Base-by-base conservation (phyloP, 2,113 vertebrate genomes). In the Indicator indicator region DNA sequence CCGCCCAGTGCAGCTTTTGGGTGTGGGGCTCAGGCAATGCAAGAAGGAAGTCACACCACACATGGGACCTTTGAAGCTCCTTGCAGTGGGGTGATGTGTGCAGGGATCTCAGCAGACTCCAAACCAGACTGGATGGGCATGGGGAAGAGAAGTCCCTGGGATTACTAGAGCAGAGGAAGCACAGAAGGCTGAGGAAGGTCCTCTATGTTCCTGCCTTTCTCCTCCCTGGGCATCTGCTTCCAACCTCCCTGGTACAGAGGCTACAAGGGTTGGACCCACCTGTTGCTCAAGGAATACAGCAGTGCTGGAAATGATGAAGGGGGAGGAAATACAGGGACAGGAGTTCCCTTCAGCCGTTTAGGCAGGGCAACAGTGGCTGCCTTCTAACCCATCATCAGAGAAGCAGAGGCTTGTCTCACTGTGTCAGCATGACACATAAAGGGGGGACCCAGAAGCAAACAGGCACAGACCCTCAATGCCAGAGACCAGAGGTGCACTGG, bases 81-180 rank as follows among this genome's bases (percentile, higher is more conserved):
- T 15, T 59, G 30, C 30, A 44, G 36, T 26, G 28, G 54, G 9
- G 4, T 72, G 33, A 62, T 3, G 6, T 24, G 26, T 71, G 69
- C 48, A 56, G 33, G 59, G 42, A 71, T 70, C 21, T 50, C 70
- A 60, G 42, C 42, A 55, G 52, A 48, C 54, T 77, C 20, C 68
- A 62, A 3, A 42, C 18, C n/a, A 62, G 69, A 16, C 20, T 59
- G 19, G 30, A 1, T 9, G 21, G 64, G 30, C 4, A 16, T 0
- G 0, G 5, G n/a, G 11, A 86, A 48, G 50, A 70, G 55, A 86
- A 92, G 17, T 8, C 16, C 12, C 5, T 68, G 16, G 16, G 9
- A 8, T 20, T 59, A 58, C 30, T 24, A 62, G 71, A 40, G 40
- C 42, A 69, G 15, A 83, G n/a, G 50, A 68, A 64, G 11, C 32